Base-by-base conservation (phyloP, 2,113 vertebrate species). In the Datnioides undecimradiatus region DNA sequence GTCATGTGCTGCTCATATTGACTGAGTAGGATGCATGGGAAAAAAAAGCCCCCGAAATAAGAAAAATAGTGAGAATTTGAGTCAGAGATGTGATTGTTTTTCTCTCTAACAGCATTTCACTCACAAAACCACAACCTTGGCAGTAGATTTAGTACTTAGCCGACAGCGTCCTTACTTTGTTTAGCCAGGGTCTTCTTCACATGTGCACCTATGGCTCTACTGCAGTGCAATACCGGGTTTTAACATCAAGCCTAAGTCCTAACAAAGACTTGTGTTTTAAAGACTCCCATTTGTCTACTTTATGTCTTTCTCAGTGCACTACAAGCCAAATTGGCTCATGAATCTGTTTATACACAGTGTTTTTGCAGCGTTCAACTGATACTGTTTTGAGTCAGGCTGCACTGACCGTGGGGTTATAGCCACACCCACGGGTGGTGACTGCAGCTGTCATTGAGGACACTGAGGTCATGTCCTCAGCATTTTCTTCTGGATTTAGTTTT, bases 1-100 rank as follows among this genome's bases (percentile, higher is more conserved):
- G 10, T 77, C 79, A 67, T 51, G 8, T 64, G 70, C 71, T 70
- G 7, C 46, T 68, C 49, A 31, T 27, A 62, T 72, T 59, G 59
- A 31, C 46, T 29, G 1, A 33, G 76, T 76, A 63, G 27, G 29
- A 45, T 52, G n/a, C 19, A 59, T 68, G 82, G 72, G 49, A 66
- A 79, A 36, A 78, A 86, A 55, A 1, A 23, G 7, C 10, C n/a
- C n/a, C n/a, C n/a, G n/a, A n/a, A n/a, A 69, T 23, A 41, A 27
- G 5, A 40, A 33, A 41, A 63, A 45, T 25, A n/a, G 82, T 36
- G 60, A 58, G 25, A 43, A n/a, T 51, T 5, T n/a, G 51, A 59
- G 38, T 54, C 54, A 51, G 6, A 46, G 62, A 62, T 51, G 36
- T 54, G 46, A 70, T n/a, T 57, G 23, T 33, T 9, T 9, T 40